These are phyloP conservation scores for Rhynchopsitta pachyrhyncha DNA, from an alignment of 2,113 vertebrate species.

Conservation along the genomic window DNA sequence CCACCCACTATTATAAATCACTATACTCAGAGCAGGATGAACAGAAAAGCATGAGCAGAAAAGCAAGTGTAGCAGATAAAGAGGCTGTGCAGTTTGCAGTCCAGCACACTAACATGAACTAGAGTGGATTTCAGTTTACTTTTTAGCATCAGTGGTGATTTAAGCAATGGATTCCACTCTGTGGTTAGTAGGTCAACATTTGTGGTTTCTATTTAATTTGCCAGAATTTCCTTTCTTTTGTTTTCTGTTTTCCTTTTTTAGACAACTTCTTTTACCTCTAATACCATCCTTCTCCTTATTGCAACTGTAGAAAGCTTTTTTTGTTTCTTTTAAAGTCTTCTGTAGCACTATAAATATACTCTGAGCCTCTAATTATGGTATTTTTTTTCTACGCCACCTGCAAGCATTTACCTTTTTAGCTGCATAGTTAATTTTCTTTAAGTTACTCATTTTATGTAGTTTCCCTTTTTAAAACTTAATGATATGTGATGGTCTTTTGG, in stretches of 20 bases:
- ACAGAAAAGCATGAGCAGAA: neutral
- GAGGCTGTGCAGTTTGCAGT: neutral
- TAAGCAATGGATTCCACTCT: conserved; percentile 18
- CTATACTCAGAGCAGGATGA: neutral
- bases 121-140: conserved; percentile 5
- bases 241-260: conserved; percentile 54
- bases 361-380: conserved; percentile 40
- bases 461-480: conserved; percentile 51
- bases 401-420: conserved; percentile 49
- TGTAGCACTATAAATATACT: conserved; percentile 38
- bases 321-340: conserved; percentile 29
- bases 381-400: conserved; percentile 45
- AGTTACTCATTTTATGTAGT: conserved; percentile 20
- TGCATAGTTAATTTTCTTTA: conserved; percentile 29
- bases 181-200: conserved; percentile 54
- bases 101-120: neutral
- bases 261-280: conserved; percentile 35
- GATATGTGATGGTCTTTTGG: neutral
- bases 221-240: conserved; percentile 38
- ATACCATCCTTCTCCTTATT: conserved; percentile 28
- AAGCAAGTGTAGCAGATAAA: neutral
- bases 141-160: conserved; percentile 21
- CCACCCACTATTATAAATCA: neutral
- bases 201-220: conserved; percentile 48
- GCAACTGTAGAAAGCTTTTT: conserved; percentile 31